Percentiles rank a stretch among this genome's conserved stretches.
phyloP scores from a whole-genome alignment of 2,113 vertebrate genomes.

The Oncorhynchus kisutch region DNA sequence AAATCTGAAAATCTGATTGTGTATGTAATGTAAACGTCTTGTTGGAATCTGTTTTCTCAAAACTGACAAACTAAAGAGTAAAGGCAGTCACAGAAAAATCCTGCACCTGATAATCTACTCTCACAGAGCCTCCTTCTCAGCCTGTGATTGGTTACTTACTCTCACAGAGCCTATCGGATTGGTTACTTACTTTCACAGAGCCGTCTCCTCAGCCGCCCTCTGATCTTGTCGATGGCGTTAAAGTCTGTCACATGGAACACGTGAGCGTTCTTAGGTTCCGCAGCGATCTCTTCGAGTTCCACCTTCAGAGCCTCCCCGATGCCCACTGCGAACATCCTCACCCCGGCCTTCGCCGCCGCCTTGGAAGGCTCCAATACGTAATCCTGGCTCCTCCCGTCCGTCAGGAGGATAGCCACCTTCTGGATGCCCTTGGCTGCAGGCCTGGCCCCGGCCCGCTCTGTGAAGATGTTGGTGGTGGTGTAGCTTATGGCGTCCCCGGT shows the following conservation, averaged over 20 bases:
- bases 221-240: conserved; percentile 92
- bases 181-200: conserved; percentile 93
- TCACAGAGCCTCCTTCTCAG: conserved; percentile 69
- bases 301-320: conserved; percentile 90
- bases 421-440: conserved; percentile 79
- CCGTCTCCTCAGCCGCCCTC: conserved; percentile 86
- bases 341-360: conserved; percentile 81
- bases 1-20: no score
- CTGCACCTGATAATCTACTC: background rate
- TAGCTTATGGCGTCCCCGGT: conserved; percentile 93
- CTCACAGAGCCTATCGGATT: conserved; percentile 81
- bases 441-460: conserved; percentile 80
- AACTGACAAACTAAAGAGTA: background rate
- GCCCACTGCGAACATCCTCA: conserved; percentile 93
- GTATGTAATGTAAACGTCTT: background rate
- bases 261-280: conserved; percentile 88
- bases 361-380: conserved; percentile 85
- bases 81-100: background rate
- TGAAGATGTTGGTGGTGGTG: conserved; percentile 86
- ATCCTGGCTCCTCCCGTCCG: conserved; percentile 95
- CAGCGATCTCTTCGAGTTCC: conserved; percentile 94
- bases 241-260: conserved; percentile 96
- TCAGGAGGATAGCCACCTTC: conserved; percentile 91
- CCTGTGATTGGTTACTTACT: conserved; percentile 81
- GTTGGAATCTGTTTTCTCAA: background rate